Evolutionary conservation across 1,140 invertebrate genomes (phyloP), one percentile per base, ranked within the genome.

Genomic region (Drosophila nigrodunni): DNA sequence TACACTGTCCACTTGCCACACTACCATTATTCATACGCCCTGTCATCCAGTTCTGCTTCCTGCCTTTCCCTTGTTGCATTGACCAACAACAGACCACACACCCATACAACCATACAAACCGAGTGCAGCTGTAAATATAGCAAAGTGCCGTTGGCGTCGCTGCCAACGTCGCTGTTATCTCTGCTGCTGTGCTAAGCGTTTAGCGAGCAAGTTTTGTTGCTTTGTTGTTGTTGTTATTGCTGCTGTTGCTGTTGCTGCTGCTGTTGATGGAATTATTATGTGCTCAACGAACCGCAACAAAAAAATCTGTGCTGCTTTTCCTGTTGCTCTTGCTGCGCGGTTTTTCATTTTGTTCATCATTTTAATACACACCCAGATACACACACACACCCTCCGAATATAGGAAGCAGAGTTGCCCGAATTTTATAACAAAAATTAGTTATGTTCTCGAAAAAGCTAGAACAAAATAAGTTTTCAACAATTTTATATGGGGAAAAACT

Each of bases 211-310:
- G 25, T 62, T 70, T 62, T 74, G 58, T 30, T 64, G 72, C 35
- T 66, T 57, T 21, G 43, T 11, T 46, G 11, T 13, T 54, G 18
- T n/a, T 37, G 67, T 37, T 62, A 64, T 34, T 35, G 58, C 39
- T 68, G 52, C 52, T 49, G 21, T 30, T 49, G 69, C 41, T 44
- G 50, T 18, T 73, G 44, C 44, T 74, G 72, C 57, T 78, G 82
- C 59, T 69, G 83, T 60, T 87, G 83, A 87, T 88, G 85, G 83
- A 87, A 87, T 87, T 87, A 88, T 87, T 88, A 87, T 87, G 85
- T 89, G 83, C 83, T 77, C 83, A 88, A 70, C 83, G 85, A 87
- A 87, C 73, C 83, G 83, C 83, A 88, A 82, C 80, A 74, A 81
- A 74, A 81, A 74, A 88, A 87, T 80, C 83, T 88, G 68, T 74